Percentiles rank a stretch among this genome's conserved stretches.
Evolutionary conservation across 2,888 invertebrate genomes (phyloP).

Genomic region (Chrysolina haemoptera): DNA sequence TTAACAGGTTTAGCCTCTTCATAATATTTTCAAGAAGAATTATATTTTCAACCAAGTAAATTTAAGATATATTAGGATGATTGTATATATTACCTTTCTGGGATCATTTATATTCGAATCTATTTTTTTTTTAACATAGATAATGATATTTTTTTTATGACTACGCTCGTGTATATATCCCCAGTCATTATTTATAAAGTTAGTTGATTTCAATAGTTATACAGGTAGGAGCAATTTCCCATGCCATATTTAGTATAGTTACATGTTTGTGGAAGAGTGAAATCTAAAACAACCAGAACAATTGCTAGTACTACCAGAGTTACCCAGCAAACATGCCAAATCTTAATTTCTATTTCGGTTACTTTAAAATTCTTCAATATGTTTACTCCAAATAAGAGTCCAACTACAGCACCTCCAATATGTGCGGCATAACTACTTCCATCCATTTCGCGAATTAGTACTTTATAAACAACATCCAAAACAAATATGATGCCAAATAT

Average conservation of each 20-base stretch:
- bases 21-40: too few species aligned
- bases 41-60: too few species aligned
- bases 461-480: constrained; percentile 64
- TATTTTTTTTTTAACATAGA: too few species aligned
- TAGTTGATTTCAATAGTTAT: not conserved
- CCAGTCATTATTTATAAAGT: too few species aligned
- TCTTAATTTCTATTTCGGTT: constrained; percentile 74
- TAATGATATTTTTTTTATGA: too few species aligned
- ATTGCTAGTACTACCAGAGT: not conserved
- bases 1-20: too few species aligned
- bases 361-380: constrained; percentile 76
- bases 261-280: not conserved
- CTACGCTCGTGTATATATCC: too few species aligned
- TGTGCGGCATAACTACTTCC: constrained; percentile 90
- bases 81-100: too few species aligned
- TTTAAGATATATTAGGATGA: too few species aligned
- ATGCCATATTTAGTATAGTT: not conserved
- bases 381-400: constrained; percentile 79
- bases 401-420: constrained; percentile 79
- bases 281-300: not conserved
- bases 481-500: constrained; percentile 49
- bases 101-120: not conserved
- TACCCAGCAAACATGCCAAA: constrained; percentile 65
- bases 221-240: not conserved
- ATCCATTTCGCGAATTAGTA: not conserved